phyloP scores from a whole-genome alignment of 2,797 vertebrate genomes.

The Propithecus perrieri region DNA sequence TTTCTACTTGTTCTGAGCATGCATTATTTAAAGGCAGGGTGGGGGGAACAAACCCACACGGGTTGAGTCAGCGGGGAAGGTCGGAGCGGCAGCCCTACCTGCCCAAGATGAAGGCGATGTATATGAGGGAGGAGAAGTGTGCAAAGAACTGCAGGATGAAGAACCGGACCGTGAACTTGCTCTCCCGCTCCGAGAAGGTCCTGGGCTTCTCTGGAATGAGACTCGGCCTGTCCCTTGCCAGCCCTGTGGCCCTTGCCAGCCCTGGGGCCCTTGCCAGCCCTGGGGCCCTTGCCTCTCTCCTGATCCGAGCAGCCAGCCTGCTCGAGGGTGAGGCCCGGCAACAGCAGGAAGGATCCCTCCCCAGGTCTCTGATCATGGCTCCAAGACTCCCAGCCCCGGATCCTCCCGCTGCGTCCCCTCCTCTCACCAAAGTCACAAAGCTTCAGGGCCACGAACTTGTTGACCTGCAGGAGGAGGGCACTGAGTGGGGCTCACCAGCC shows the following conservation, averaged over 20 bases:
- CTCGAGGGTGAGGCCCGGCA: not conserved
- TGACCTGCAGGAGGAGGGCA: slow-evolving; percentile 87
- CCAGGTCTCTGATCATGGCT: not conserved
- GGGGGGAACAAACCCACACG: no score
- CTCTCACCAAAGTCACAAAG: slow-evolving; percentile 93
- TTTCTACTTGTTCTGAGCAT: not conserved
- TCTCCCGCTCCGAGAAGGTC: slow-evolving; percentile 90
- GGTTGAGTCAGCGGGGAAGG: not conserved
- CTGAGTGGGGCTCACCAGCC: not conserved
- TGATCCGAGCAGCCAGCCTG: not conserved
- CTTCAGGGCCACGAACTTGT: slow-evolving; percentile 89
- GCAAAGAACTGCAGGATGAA: slow-evolving; percentile 98
- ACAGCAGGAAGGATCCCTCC: not conserved
- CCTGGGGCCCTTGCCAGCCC: not conserved
- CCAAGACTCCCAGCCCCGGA: not conserved
- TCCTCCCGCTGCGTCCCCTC: not conserved
- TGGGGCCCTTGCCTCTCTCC: not conserved
- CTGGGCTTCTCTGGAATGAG: slow-evolving; percentile 89
- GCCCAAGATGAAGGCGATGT: slow-evolving; percentile 96
- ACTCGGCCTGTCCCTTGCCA: rapidly evolving
- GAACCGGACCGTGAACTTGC: slow-evolving; percentile 94
- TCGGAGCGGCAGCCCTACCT: slow-evolving; percentile 84
- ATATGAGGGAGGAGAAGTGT: slow-evolving; percentile 96
- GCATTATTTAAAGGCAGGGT: not conserved
- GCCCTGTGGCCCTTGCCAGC: not conserved